Base-by-base conservation (phyloP, 23 tunicate genomes). In the Ciona savignyi region DNA sequence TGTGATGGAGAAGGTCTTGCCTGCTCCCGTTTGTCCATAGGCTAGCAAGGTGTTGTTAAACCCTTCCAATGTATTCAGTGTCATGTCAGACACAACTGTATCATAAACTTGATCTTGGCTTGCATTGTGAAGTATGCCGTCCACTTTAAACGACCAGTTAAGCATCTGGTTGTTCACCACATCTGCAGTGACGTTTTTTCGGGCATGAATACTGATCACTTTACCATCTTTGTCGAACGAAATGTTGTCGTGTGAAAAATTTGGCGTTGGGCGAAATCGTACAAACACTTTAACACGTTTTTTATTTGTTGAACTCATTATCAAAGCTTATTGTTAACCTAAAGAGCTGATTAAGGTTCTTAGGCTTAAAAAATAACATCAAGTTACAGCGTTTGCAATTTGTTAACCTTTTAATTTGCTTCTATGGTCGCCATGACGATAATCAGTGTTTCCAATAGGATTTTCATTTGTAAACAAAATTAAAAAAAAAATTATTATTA, bases 1-100 rank as follows among this genome's bases (percentile, higher is more conserved):
- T 3, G 97, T 75, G 1, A 90, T 90, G 24, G 90, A 78, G 73
- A 70, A 90, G 4, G 97, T 90, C 72, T 90, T 90, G 1, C 97
- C 97, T 6, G 97, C 97, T 51, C 97, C 97, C 4, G 97, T 90
- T 72, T 90, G 97, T 23, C 97, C 97, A 62, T 90, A 90, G 2
- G 89, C 89, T 74, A 90, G 28, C 69, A 90, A 63, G 20, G 97
- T 90, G 20, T 90, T 79, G 68, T 90, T 90, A 34, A 35, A 90
- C 4, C 97, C 97, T 29, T 90, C 51, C 66, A 90, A 42, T n/a
- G 97, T 78, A 42, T 87, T 83, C 6, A 65, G 63, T 1, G 88
- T 74, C 97, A 90, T 78, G 23, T 90, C 89, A 4, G 89, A 69
- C 19, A 87, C 97, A 30, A 78, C 89, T 30, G 71, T 75, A 30